A percentile compares a stretch with the other conserved stretches of the same genome.
phyloP scores from a whole-genome alignment of 2,797 vertebrate genomes.

The Todus mexicanus region DNA sequence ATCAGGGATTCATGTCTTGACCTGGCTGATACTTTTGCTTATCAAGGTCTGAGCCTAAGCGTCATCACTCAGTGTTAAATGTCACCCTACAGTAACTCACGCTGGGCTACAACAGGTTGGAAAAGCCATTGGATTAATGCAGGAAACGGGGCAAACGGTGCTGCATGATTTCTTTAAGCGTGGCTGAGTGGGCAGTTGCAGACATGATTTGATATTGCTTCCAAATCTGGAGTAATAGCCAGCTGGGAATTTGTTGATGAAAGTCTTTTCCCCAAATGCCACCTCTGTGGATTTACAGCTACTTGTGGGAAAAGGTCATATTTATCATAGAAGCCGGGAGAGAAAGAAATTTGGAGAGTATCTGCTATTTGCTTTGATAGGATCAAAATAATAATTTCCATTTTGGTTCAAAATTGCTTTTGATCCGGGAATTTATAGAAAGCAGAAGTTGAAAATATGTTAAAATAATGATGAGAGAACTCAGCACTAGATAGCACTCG shows the following conservation, averaged over 20 bases:
- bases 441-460: neutral
- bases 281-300: neutral
- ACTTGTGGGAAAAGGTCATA: neutral
- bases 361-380: neutral
- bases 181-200: neutral
- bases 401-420: neutral
- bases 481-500: neutral
- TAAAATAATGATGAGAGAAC: neutral
- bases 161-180: neutral
- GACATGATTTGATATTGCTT: neutral
- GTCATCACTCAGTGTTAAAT: neutral
- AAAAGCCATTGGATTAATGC: neutral
- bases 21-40: neutral
- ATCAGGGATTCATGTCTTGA: neutral
- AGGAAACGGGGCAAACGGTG: neutral
- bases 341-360: neutral
- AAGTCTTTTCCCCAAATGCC: neutral
- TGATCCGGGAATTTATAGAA: neutral
- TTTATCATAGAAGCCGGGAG: neutral
- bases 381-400: neutral
- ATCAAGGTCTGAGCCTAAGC: neutral
- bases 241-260: neutral
- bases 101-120: neutral
- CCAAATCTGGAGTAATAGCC: neutral
- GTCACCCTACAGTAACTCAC: neutral